phyloP scores from a whole-genome alignment of 2,888 invertebrate genomes.

The Aspidiotus rigidus region DNA sequence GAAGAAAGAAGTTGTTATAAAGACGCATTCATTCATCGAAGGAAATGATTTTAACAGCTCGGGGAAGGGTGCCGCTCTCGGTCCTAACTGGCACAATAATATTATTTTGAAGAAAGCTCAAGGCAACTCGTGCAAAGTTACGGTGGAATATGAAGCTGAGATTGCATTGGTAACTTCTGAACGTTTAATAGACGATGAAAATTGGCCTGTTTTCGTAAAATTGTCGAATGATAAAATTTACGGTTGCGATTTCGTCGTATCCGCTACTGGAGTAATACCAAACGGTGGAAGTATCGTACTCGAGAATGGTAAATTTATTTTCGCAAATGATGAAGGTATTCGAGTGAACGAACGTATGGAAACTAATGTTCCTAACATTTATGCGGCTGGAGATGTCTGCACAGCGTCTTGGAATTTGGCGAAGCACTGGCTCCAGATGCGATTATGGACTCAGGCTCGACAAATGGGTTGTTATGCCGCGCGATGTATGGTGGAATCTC shows the following conservation, averaged over 20 bases:
- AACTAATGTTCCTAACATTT: conserved; percentile 67
- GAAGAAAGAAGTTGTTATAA: conserved; percentile 10
- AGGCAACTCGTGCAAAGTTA: conserved; percentile 43
- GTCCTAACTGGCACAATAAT: conserved; percentile 88
- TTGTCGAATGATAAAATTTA: conserved; percentile 63
- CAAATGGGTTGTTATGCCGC: conserved; percentile 96
- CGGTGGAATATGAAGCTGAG: conserved; percentile 46
- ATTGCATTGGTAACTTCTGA: conserved; percentile 44
- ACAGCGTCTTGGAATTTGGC: conserved; percentile 67
- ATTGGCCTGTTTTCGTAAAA: conserved; percentile 62
- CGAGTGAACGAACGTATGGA: conserved; percentile 75
- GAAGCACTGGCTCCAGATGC: conserved; percentile 85
- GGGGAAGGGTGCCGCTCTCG: conserved; percentile 77
- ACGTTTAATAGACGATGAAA: conserved; percentile 40
- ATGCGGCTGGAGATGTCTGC: conserved; percentile 93
- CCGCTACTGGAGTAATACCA: conserved; percentile 87
- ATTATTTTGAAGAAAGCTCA: conserved; percentile 51
- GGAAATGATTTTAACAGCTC: conserved; percentile 45
- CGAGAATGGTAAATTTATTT: conserved; percentile 47
- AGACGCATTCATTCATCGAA: not conserved
- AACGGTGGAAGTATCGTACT: conserved; percentile 48
- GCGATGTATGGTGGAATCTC: conserved; percentile 66
- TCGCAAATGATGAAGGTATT: conserved; percentile 69
- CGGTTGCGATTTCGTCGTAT: conserved; percentile 82
- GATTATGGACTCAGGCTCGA: conserved; percentile 94